Evolutionary conservation across 1,140 invertebrate genomes (phyloP), one percentile per base, ranked within the genome.

Genomic region (Pemphigus obesinymphae): DNA sequence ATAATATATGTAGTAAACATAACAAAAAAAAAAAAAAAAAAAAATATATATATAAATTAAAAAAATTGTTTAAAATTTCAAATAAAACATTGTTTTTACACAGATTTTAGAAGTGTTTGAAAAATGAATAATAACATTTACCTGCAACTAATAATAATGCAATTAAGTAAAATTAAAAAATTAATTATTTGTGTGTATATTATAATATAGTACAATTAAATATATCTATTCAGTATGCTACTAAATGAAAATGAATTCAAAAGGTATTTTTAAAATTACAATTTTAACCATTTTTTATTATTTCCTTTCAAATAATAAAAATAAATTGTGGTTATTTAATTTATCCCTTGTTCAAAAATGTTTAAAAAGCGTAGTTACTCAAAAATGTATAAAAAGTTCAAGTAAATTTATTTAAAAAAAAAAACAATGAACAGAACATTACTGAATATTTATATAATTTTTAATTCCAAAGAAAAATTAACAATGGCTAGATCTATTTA

Each of bases 401-500:
- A 29, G 40, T 45, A 72, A 45, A 72, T 45, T 68, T 68, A 40
- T 40, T 68, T 23, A 26, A 48, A 72, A 72, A 48, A 26, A 7
- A 7, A 45, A 45, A n/a, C 34, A 43, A 72, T 26, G 15, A 72
- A 72, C 26, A 72, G 34, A 72, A 48, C 23, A 72, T 48, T 48
- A 72, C 26, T 31, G 23, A 72, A 72, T 72, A 72, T 31, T 29
- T 72, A 72, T 70, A 70, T 72, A 48, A 50, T 29, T 72, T 72
- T 48, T 48, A 70, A 72, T 72, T 70, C 29, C 23, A 45, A 48
- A 72, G 45, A 48, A 76, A 26, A 76, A 76, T 76, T 76, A 76
- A 76, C 73, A 76, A 76, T 55, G 29, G 73, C 73, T 76, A 53
- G 5, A 76, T 55, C 31, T 76, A 76, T 76, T 55, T 76, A 76